phyloP scores from a whole-genome alignment of 2,113 vertebrate species.

The Oryzias woworae region DNA sequence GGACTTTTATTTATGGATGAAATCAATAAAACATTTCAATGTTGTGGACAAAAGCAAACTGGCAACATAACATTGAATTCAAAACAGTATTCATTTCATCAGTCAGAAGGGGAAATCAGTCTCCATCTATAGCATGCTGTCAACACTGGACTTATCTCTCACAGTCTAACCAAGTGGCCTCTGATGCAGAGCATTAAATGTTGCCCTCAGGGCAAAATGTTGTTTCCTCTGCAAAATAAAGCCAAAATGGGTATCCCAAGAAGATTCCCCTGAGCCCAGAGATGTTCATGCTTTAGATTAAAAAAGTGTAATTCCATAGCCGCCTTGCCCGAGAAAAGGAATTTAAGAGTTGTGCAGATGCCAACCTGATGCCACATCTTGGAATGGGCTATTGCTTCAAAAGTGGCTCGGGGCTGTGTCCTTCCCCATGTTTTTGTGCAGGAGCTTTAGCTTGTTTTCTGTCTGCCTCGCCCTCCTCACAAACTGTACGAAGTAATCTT shows the following conservation, averaged over 20 bases:
- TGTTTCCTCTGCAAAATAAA: conserved; percentile 65
- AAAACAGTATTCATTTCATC: background rate
- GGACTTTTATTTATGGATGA: too few relatives aligned
- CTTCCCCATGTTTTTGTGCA: conserved; percentile 72
- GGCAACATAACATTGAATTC: too few relatives aligned
- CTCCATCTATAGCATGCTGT: conserved; percentile 3
- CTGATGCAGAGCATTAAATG: conserved; percentile 64
- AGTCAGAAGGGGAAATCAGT: background rate
- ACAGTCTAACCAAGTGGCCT: conserved; percentile 27
- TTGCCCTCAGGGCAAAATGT: conserved; percentile 60
- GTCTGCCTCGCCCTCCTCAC: conserved; percentile 45
- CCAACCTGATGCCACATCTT: conserved; percentile 85
- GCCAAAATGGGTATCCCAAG: conserved; percentile 70
- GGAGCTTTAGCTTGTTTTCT: conserved; percentile 70
- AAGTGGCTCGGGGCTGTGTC: conserved; percentile 78
- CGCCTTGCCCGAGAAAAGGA: conserved; percentile 86
- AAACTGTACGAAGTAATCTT: conserved; percentile 79
- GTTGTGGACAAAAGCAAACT: too few relatives aligned
- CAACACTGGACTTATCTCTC: conserved; percentile 39
- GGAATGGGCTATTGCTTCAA: conserved; percentile 86
- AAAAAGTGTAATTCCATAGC: conserved; percentile 85
- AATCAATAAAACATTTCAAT: too few relatives aligned
- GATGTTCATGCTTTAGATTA: conserved; percentile 84
- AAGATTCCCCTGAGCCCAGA: conserved; percentile 75
- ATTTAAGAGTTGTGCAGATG: conserved; percentile 77